Evolutionary conservation across 2,888 invertebrate species (phyloP).

Genomic region (Patella depressa): DNA sequence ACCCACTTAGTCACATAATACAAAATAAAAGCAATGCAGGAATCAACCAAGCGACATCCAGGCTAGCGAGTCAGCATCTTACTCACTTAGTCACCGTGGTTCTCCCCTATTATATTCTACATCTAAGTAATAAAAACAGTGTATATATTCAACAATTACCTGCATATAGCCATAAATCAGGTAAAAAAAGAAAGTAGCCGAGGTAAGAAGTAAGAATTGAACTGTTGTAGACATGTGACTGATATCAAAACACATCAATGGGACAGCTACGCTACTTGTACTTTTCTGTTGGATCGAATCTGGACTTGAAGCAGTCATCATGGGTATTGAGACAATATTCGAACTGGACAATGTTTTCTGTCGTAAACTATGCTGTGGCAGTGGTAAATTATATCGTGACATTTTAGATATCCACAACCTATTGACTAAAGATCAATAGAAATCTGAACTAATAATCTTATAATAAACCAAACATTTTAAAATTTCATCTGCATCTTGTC

Average conservation of each 20-base stretch:
- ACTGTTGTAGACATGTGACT: slow-evolving; percentile 77
- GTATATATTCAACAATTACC: slow-evolving; percentile 72
- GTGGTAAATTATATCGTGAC: no score
- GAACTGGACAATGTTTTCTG: neutral
- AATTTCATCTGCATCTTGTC: no score
- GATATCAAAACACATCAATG: slow-evolving; percentile 81
- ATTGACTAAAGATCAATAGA: no score
- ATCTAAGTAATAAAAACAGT: neutral
- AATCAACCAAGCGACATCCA: neutral
- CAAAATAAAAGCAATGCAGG: neutral
- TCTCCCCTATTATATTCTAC: neutral
- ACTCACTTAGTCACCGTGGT: neutral
- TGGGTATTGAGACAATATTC: neutral
- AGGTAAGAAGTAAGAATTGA: slow-evolving; percentile 84
- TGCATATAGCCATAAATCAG: slow-evolving; percentile 87
- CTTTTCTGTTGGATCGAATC: neutral
- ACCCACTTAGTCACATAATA: neutral
- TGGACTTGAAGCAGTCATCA: neutral
- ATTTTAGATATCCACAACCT: no score
- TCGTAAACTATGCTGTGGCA: neutral
- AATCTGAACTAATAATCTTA: no score
- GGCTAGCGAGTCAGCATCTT: neutral
- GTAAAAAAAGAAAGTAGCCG: slow-evolving; percentile 89
- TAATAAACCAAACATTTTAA: no score
- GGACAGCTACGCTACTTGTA: slow-evolving; percentile 48